Conservation (phyloP, 2,888 invertebrate genomes). For the Caenorhabditis sulstoni region DNA sequence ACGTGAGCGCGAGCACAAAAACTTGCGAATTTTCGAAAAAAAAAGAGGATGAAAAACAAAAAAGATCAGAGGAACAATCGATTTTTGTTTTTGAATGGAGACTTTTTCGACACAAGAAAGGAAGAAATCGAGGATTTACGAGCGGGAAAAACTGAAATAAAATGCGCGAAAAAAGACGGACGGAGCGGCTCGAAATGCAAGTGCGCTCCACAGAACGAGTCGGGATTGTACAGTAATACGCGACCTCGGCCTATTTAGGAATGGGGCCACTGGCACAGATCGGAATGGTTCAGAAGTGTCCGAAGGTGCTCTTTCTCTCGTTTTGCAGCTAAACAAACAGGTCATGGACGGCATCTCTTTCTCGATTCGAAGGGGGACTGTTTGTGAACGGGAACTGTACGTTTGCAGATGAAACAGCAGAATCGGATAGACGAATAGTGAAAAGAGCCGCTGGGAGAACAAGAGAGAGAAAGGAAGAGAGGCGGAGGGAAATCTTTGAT, state of each 20-base stretch:
- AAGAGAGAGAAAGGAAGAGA: neutral
- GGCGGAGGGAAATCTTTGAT: neutral
- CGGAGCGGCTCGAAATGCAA: neutral
- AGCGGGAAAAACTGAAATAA: neutral
- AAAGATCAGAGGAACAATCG: neutral
- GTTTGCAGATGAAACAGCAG: slow-evolving; percentile 6
- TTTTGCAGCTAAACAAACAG: slow-evolving; percentile 56
- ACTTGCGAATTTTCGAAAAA: too few species aligned
- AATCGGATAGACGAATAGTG: slow-evolving; percentile 10
- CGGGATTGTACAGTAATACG: neutral
- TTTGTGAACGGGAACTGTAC: slow-evolving; percentile 47
- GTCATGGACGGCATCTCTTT: slow-evolving; percentile 53
- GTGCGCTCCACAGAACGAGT: slow-evolving; percentile 15
- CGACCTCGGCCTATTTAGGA: slow-evolving; percentile 11
- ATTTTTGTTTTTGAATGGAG: neutral
- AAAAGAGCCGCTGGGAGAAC: neutral
- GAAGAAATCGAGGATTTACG: neutral
- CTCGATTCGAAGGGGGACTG: slow-evolving; percentile 27
- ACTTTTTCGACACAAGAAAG: neutral
- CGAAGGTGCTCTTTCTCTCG: slow-evolving; percentile 33
- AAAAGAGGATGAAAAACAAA: too few species aligned
- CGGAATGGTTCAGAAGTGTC: slow-evolving; percentile 5
- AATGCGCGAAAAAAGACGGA: too few species aligned
- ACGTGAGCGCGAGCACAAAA: too few species aligned
- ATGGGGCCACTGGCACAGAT: neutral